Evolutionary conservation across 2,113 vertebrate species (phyloP).

Genomic region (Zootoca vivipara): DNA sequence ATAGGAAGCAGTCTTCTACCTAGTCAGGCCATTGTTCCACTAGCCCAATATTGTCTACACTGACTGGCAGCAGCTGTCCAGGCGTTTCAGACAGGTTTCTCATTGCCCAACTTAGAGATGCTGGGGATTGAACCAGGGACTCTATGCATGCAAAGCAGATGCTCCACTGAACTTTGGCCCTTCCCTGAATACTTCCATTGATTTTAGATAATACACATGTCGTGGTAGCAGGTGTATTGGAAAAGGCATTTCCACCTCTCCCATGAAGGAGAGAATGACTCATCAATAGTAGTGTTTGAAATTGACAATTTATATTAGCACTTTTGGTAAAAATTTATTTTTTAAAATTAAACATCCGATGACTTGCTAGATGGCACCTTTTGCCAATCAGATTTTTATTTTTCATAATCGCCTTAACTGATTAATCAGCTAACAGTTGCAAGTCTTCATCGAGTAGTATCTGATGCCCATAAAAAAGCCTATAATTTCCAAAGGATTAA

Average conservation of each 20-base stretch:
- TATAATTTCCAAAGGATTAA: background rate
- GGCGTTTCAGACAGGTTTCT: too few species aligned
- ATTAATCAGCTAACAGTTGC: background rate
- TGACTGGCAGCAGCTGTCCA: too few species aligned
- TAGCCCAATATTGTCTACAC: too few species aligned
- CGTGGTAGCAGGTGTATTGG: background rate
- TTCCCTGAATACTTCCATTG: too few species aligned
- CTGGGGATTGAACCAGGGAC: too few species aligned
- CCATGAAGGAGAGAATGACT: background rate
- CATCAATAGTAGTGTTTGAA: background rate
- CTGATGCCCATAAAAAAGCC: background rate
- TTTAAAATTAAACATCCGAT: background rate
- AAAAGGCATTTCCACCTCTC: background rate
- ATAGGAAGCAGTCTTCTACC: too few species aligned
- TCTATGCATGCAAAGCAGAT: too few species aligned
- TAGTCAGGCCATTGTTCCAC: too few species aligned
- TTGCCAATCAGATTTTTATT: background rate
- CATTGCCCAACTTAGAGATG: too few species aligned
- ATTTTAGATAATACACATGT: background rate
- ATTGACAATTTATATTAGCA: background rate
- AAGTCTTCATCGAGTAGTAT: background rate
- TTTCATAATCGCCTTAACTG: background rate
- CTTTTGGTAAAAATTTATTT: background rate
- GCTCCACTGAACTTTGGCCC: too few species aligned
- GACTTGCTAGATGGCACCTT: background rate